Base-by-base conservation (phyloP, 2,797 vertebrate species). In the Gobionotothen gibberifrons region DNA sequence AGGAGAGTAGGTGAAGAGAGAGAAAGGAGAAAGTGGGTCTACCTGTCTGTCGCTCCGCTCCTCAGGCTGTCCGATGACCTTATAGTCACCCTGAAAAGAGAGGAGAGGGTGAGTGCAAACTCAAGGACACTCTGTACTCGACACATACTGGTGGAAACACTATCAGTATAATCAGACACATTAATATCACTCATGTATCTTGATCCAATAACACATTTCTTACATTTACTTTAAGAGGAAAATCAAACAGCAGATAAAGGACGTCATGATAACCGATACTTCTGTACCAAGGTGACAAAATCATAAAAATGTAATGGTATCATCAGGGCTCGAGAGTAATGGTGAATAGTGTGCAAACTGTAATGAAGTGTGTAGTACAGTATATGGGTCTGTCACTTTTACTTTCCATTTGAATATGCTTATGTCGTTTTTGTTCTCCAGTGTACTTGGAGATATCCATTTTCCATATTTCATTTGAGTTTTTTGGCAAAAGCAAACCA, bases 41-140 rank as follows among this genome's bases (percentile, higher is more conserved):
- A 99, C 98, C 96, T 98, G 96, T 94, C 98, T 96, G 84, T 99
- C 98, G 52, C 96, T 99, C 85, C 87, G 96, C 58, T 95, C 93
- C 29, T 95, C 93, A 0, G 86, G 91, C 42, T 95, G 71, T 74
- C 83, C 94, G 0, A 69, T 85, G 69, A 94, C 91, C 68, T 94
- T 95, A 69, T 95, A 98, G 93, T 98, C 96, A 53, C 98, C 98
- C 98, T 99, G 81, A 3, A 70, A 57, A 85, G 14, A n/a, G 26
- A 83, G 57, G 69, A 47, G 21, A 74, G 55, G 46, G 40, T 26
- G 14, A 62, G 19, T 0, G 12, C 54, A 66, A 26, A 26, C 26
- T 26, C 26, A 26, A 42, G 3, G 26, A 16, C 14, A 48, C 13
- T 26, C n/a, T 15, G 1, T 21, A 5, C n/a, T n/a, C 7, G 1